These are phyloP conservation scores for Stegostoma tigrinum DNA, from an alignment of 2,113 vertebrate genomes.

Conservation along the genomic window DNA sequence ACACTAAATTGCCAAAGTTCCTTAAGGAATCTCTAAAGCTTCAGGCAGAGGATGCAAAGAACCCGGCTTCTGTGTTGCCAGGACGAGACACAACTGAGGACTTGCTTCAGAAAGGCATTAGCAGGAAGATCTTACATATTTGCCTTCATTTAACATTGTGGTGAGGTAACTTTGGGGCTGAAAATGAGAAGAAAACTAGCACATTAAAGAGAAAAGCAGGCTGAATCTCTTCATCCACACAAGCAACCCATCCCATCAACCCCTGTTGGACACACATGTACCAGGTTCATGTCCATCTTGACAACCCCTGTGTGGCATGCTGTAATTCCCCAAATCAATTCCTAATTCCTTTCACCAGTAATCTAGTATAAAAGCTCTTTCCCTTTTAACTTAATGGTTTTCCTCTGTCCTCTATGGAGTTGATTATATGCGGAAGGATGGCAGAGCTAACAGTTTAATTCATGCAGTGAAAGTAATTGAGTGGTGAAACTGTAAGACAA, in stretches of 20 bases:
- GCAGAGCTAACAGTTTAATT: neutral
- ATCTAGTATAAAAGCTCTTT: neutral
- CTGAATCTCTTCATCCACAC: neutral
- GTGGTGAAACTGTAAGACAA: neutral
- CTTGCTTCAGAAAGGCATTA: neutral
- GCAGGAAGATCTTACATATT: neutral
- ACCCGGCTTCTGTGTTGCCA: neutral
- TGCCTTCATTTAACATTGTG: neutral
- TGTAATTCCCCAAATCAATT: neutral
- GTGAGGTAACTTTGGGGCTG: neutral
- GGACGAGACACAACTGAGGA: neutral
- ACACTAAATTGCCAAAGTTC: neutral
- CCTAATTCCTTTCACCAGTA: neutral
- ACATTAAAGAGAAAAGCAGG: neutral
- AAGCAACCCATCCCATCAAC: neutral
- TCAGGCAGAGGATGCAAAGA: neutral
- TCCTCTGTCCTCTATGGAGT: neutral
- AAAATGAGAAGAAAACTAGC: neutral
- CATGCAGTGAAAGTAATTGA: neutral
- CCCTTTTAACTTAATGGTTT: neutral
- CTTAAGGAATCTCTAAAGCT: neutral
- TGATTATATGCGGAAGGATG: neutral
- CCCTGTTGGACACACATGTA: neutral
- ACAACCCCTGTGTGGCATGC: neutral
- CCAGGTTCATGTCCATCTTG: neutral